A percentile compares a stretch with the other conserved stretches of the same genome.
phyloP scores from a whole-genome alignment of 2,888 invertebrate genomes.

The Rhogogaster chlorosoma region DNA sequence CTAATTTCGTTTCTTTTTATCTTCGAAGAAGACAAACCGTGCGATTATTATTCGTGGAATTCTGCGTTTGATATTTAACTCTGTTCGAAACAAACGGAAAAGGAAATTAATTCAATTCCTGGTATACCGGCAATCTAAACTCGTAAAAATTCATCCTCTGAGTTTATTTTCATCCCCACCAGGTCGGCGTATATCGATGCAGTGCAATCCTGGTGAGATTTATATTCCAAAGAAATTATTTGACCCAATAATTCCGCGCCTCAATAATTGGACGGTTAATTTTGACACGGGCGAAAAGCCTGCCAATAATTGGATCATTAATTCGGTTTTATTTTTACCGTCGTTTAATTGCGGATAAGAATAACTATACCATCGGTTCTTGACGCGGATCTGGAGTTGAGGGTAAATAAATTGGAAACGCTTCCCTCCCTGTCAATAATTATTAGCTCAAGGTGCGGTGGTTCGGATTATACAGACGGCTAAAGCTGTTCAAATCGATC shows the following conservation, averaged over 20 bases:
- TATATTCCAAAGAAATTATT: not conserved
- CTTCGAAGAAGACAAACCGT: not conserved
- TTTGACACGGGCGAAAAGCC: not conserved
- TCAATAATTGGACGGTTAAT: not conserved
- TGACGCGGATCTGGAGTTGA: slow-evolving; percentile 4
- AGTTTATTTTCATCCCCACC: not conserved
- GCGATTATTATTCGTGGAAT: not conserved
- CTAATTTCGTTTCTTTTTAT: not conserved
- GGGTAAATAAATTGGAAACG: not conserved
- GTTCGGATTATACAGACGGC: not conserved
- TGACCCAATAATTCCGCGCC: not conserved
- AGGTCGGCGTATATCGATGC: too few species aligned
- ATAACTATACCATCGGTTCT: slow-evolving; percentile 14
- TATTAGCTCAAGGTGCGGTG: not conserved
- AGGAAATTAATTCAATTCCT: not conserved
- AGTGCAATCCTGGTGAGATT: not conserved
- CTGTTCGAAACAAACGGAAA: not conserved
- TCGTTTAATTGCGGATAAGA: not conserved
- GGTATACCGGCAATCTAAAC: not conserved
- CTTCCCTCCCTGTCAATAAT: not conserved
- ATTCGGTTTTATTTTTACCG: not conserved
- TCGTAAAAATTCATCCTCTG: not conserved
- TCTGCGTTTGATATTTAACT: not conserved
- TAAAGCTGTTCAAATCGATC: not conserved
- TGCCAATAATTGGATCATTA: not conserved